phyloP scores from a whole-genome alignment of 2,888 invertebrate species.

The Phoronis australis region DNA sequence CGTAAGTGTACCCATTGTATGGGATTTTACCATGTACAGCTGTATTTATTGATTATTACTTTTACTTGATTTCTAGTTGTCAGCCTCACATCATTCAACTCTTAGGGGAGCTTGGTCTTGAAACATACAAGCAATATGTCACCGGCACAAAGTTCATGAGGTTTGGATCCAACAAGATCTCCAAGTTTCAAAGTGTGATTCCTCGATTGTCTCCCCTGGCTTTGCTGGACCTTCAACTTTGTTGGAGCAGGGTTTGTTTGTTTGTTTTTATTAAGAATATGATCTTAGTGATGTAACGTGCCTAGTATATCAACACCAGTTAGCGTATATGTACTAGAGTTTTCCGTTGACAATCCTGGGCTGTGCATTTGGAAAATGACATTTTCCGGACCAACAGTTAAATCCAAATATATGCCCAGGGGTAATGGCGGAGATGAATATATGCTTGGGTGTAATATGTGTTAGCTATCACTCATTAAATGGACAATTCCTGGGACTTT shows the following conservation, averaged over 20 bases:
- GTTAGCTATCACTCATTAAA: no score
- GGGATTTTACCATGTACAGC: background rate
- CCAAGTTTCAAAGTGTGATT: conserved; percentile 36
- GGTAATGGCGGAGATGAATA: no score
- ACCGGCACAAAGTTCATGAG: conserved; percentile 42
- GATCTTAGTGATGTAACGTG: no score
- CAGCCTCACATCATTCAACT: conserved; percentile 45
- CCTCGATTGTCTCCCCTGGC: conserved; percentile 36
- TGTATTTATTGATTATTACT: background rate
- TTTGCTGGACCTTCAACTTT: conserved; percentile 39
- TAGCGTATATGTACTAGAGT: no score
- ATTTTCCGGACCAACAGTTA: no score
- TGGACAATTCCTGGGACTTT: no score
- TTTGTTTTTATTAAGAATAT: background rate
- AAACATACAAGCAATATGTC: conserved; percentile 36
- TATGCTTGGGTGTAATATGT: no score
- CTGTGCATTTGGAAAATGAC: no score
- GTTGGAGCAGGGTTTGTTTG: conserved; percentile 32
- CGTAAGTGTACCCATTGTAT: background rate
- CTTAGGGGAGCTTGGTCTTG: conserved; percentile 39
- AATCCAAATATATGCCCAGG: no score
- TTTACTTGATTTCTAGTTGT: conserved; percentile 18
- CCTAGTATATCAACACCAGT: no score
- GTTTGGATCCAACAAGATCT: conserved; percentile 28
- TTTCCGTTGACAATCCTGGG: no score